Conservation (phyloP, 2,888 invertebrate species). For the Sympetrum striolatum region DNA sequence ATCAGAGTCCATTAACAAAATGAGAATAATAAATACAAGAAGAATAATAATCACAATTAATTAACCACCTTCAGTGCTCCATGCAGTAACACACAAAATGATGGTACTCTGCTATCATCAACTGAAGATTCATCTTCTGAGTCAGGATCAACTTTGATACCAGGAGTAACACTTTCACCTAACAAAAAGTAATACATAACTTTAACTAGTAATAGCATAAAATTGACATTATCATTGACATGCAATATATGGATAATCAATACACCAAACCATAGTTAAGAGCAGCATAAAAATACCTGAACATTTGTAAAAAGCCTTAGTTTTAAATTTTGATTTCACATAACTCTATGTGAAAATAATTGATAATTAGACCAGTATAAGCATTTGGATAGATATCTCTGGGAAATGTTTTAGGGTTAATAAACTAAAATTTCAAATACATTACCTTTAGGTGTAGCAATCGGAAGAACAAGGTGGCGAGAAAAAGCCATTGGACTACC, state of each 20-base stretch:
- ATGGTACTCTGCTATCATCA: slow-evolving; percentile 81
- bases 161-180: neutral
- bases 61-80: slow-evolving; percentile 80
- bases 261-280: too few relatives aligned
- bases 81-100: slow-evolving; percentile 91
- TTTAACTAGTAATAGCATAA: too few relatives aligned
- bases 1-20: neutral
- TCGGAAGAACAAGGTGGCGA: slow-evolving; percentile 86
- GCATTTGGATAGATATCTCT: too few relatives aligned
- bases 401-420: neutral
- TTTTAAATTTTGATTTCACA: too few relatives aligned
- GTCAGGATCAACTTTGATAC: slow-evolving; percentile 56
- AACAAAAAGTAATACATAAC: neutral
- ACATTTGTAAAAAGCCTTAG: too few relatives aligned
- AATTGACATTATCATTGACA: too few relatives aligned
- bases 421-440: neutral
- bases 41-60: neutral
- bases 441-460: slow-evolving; percentile 52
- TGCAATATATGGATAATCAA: too few relatives aligned
- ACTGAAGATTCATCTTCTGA: slow-evolving; percentile 65
- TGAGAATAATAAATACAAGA: slow-evolving; percentile 3
- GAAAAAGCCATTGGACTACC: slow-evolving; percentile 91
- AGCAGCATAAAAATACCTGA: too few relatives aligned
- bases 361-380: too few relatives aligned
- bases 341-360: too few relatives aligned